A percentile compares a stretch with the other conserved stretches of the same genome.
These are phyloP conservation scores for Setipinna tenuifilis DNA, from an alignment of 2,797 vertebrate genomes.

Conservation along the genomic window DNA sequence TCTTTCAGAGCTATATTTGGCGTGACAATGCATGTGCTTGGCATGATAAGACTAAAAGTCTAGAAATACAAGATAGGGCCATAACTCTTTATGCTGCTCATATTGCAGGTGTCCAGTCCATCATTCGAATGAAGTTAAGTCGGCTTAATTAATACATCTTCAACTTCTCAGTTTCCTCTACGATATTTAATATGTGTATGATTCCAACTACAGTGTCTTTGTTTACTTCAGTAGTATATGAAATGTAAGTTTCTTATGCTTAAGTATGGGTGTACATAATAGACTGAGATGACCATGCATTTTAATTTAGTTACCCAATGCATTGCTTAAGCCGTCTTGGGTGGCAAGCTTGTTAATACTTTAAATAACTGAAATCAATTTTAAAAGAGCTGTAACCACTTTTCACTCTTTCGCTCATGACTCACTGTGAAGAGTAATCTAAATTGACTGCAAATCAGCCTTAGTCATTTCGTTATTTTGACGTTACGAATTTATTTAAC, in stretches of 20 bases:
- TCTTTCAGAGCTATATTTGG: constrained; percentile 17
- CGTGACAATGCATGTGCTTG: constrained; percentile 22
- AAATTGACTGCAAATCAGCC: not conserved
- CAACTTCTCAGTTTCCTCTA: not conserved
- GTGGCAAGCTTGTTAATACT: not conserved
- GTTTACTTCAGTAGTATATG: not conserved
- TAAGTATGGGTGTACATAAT: no score
- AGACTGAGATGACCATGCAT: not conserved
- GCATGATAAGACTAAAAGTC: constrained; percentile 20
- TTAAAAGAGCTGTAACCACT: not conserved
- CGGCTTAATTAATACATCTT: not conserved
- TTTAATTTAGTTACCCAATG: not conserved
- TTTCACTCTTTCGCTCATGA: not conserved
- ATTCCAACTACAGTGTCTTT: not conserved
- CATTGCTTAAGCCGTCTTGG: not conserved
- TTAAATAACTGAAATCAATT: not conserved
- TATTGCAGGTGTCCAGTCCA: not conserved
- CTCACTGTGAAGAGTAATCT: not conserved
- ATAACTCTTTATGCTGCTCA: not conserved
- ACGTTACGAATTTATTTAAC: not conserved
- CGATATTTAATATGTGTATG: not conserved
- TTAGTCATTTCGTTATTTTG: not conserved
- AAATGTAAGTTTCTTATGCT: no score
- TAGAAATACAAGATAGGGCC: not conserved
- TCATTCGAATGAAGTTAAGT: not conserved